Base-by-base conservation (phyloP, 2,888 invertebrate species). In the Nomada ruficornis region DNA sequence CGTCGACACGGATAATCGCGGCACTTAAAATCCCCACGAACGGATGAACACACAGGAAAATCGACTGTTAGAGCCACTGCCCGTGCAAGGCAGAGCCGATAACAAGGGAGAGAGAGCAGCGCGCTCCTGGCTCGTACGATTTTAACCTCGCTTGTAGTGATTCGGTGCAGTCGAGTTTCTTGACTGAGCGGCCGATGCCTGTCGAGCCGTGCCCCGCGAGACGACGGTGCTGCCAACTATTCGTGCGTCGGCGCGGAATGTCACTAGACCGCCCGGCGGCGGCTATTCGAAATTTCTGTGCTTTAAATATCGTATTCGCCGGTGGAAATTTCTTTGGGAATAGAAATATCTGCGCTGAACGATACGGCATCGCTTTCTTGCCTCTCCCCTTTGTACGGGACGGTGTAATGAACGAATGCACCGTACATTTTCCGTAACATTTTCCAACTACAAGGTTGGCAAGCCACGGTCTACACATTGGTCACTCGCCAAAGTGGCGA, bases 121-220 rank as follows among this genome's bases (percentile, higher is more conserved):
- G 82, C 76, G 80, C 83, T 85, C 78, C 74, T 80, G 71, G 73
- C 74, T 80, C 82, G 60, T 82, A 68, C 68, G 69, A 77, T 70
- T 69, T 77, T 77, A 70, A 80, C 76, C 80, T 77, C 74, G 68
- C 54, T 70, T 59, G 92, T 90, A 91, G 89, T 89, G 90, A 83
- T 89, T 91, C 91, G 93, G 88, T 93, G 93, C 93, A 93, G 90
- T 83, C 89, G 90, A 92, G 91, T 92, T 92, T 91, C 86, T 88
- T 87, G 91, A 93, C 93, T 93, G 92, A 93, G 89, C 90, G 88
- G 83, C 88, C 82, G 86, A 86, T 77, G 82, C 85, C 75, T 80
- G 83, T 69, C 76, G 91, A 93, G 91, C 91, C 93, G 90, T 91
- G 91, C 92, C 92, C 92, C 91, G 88, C 86, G 83, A 89, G 89